Conservation (phyloP, 1,140 invertebrate species). For the Drosophila bifasciata region DNA sequence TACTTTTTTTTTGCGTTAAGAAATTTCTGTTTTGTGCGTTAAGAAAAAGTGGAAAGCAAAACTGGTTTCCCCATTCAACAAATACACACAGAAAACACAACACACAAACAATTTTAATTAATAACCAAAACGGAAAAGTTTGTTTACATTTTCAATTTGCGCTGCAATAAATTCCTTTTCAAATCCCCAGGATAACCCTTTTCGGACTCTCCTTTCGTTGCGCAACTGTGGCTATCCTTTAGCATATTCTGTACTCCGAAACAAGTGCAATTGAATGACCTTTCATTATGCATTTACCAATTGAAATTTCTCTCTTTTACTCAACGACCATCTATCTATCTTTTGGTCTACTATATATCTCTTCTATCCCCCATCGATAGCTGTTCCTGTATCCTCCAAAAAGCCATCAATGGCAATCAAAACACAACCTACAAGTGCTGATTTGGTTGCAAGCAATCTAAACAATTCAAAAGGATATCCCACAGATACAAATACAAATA, state of each 20-base stretch:
- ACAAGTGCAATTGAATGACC: conserved; percentile 66
- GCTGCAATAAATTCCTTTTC: background rate
- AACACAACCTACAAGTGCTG: conserved; percentile 73
- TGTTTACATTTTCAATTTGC: background rate
- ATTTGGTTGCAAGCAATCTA: conserved; percentile 76
- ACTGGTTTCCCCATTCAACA: conserved; percentile 1
- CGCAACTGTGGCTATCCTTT: background rate
- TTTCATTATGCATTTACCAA: conserved; percentile 61
- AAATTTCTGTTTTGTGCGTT: background rate
- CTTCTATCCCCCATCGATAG: conserved; percentile 27
- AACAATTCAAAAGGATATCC: conserved; percentile 67
- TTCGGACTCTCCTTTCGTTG: background rate
- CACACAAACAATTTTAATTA: conserved; percentile 16
- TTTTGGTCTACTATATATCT: conserved; percentile 9
- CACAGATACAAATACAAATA: conserved; percentile 30
- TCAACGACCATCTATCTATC: conserved; percentile 9
- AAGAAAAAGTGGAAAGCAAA: background rate
- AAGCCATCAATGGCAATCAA: conserved; percentile 76
- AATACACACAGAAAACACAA: background rate
- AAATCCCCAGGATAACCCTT: conserved; percentile 2
- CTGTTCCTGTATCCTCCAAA: background rate
- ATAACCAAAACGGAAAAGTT: conserved; percentile 2
- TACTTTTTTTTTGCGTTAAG: background rate
- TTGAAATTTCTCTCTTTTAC: conserved; percentile 12
- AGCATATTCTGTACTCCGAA: background rate